phyloP scores from a whole-genome alignment of 1,140 invertebrate species.

The Heliconius melpomene region DNA sequence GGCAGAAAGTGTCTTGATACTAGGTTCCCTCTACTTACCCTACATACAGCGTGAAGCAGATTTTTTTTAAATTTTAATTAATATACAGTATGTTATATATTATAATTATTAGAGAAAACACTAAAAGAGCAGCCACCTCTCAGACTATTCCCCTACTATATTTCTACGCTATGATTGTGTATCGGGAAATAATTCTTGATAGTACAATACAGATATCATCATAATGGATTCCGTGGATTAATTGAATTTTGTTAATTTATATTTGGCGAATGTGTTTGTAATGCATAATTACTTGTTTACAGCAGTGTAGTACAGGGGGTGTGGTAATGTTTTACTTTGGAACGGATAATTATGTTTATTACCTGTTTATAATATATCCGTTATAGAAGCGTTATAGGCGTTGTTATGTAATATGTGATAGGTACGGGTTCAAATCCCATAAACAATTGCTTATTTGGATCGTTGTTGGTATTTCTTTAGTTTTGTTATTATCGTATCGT shows the following conservation, averaged over 20 bases:
- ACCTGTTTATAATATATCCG: not conserved
- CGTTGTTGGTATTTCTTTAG: no score
- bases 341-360: not conserved
- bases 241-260: constrained; percentile 10
- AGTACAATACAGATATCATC: constrained; percentile 1
- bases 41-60: no score
- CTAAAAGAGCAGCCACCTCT: not conserved
- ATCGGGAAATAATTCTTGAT: constrained; percentile 12
- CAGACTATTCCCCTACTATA: not conserved
- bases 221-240: not conserved
- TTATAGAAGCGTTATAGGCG: not conserved
- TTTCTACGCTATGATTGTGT: not conserved
- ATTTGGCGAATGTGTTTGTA: not conserved
- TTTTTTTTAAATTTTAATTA: no score
- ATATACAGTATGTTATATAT: no score
- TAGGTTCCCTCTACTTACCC: no score
- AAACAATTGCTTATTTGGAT: no score
- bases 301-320: not conserved
- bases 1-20: no score
- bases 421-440: no score
- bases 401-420: not conserved
- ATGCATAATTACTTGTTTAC: not conserved
- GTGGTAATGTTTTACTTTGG: not conserved
- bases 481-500: no score
- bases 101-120: no score